Conservation (phyloP, 2,113 vertebrate species). For the Zosterops japonicus region DNA sequence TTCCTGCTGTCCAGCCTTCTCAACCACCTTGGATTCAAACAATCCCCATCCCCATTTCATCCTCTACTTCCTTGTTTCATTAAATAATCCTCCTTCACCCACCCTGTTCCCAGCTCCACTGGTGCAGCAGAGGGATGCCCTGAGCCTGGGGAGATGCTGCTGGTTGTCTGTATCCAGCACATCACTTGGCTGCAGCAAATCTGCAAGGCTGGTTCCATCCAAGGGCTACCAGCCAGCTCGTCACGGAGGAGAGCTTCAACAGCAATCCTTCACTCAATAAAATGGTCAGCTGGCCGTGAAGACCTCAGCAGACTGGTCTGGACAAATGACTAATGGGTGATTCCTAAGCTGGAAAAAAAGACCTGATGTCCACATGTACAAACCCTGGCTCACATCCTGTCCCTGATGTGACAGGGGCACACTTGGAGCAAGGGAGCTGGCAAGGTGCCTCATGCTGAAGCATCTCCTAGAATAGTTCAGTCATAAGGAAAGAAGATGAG, state of each 20-base stretch:
- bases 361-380: background rate
- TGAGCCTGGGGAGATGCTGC: background rate
- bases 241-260: background rate
- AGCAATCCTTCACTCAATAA: background rate
- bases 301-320: background rate
- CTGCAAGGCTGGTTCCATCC: background rate
- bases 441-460: background rate
- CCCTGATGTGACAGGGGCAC: conserved; percentile 12
- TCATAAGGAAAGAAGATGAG: conserved; percentile 5
- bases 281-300: background rate
- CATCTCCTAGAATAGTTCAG: conserved; percentile 38
- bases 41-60: background rate
- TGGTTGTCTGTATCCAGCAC: background rate
- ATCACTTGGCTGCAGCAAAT: background rate
- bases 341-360: conserved; percentile 23
- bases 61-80: background rate
- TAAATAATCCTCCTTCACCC: background rate
- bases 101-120: background rate
- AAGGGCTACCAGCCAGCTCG: background rate
- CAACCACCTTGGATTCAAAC: background rate
- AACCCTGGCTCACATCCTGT: conserved; percentile 26
- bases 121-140: background rate
- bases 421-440: conserved; percentile 48
- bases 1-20: background rate
- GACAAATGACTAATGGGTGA: conserved; percentile 14